These are phyloP conservation scores for Bombycilla garrulus DNA, from an alignment of 2,113 vertebrate genomes.

Conservation along the genomic window DNA sequence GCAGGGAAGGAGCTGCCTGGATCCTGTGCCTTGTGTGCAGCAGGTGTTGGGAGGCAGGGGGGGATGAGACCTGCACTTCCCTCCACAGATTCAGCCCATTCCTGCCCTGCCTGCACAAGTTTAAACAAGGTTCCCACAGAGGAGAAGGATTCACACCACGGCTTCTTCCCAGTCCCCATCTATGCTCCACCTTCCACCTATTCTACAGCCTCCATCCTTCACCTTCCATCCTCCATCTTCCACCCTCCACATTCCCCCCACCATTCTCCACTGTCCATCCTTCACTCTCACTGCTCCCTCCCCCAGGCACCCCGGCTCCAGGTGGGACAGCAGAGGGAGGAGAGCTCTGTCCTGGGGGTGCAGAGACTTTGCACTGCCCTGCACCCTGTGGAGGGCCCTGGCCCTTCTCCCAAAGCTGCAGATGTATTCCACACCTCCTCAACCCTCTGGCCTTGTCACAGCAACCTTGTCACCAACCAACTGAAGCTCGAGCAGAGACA, in stretches of 20 bases:
- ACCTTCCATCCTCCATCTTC: neutral
- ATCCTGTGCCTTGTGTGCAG: neutral
- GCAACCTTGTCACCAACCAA: neutral
- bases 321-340: neutral
- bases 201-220: neutral
- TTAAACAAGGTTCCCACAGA: rapidly evolving
- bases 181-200: neutral
- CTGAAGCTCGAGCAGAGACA: neutral
- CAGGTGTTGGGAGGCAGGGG: neutral
- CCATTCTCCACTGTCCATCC: neutral
- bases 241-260: neutral
- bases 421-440: neutral
- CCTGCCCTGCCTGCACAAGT: neutral
- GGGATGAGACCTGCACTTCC: neutral
- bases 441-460: neutral
- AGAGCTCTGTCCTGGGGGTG: neutral
- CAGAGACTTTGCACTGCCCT: neutral
- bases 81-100: rapidly evolving
- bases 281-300: neutral
- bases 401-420: neutral
- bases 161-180: neutral
- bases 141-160: neutral
- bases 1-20: neutral
- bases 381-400: neutral
- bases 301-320: neutral